Percentiles rank a stretch among this genome's conserved stretches.
Conservation (phyloP, 2,888 invertebrate genomes). For the Halictus ligatus region DNA sequence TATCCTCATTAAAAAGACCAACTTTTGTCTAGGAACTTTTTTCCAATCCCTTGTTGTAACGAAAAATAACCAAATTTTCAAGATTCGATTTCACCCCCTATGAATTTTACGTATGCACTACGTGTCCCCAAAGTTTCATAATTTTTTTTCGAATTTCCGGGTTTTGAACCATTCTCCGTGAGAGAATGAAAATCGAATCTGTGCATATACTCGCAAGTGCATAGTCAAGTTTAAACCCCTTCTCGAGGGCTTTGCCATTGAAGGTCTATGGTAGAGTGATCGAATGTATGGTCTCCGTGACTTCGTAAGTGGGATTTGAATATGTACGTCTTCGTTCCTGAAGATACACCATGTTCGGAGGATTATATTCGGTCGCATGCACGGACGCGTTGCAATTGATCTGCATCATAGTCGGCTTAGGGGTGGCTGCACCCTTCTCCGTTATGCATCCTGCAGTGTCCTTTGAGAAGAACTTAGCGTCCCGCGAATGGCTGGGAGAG, state of each 20-base stretch:
- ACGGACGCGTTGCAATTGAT: slow-evolving; percentile 90
- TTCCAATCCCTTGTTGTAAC: too few relatives aligned
- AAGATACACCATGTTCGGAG: slow-evolving; percentile 89
- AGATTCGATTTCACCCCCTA: too few relatives aligned
- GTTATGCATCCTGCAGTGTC: slow-evolving; percentile 86
- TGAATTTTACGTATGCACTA: too few relatives aligned
- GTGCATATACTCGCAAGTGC: too few relatives aligned
- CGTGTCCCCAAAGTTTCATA: too few relatives aligned
- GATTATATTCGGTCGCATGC: slow-evolving; percentile 89
- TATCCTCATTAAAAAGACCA: too few relatives aligned
- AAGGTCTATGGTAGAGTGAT: background rate
- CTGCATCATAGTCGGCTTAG: slow-evolving; percentile 89
- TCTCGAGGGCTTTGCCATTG: background rate
- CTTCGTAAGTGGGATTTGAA: background rate
- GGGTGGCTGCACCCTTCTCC: slow-evolving; percentile 88
- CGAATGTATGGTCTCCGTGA: too few relatives aligned
- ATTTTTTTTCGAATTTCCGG: too few relatives aligned
- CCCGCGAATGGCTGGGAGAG: slow-evolving; percentile 86
- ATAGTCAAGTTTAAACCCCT: background rate
- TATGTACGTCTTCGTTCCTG: background rate
- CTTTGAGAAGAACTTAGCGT: slow-evolving; percentile 78
- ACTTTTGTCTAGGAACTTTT: too few relatives aligned
- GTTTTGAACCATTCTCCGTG: too few relatives aligned
- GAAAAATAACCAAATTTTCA: too few relatives aligned
- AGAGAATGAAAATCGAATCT: too few relatives aligned